Conservation (phyloP, 2,113 vertebrate genomes). For the Clarias batrachus region DNA sequence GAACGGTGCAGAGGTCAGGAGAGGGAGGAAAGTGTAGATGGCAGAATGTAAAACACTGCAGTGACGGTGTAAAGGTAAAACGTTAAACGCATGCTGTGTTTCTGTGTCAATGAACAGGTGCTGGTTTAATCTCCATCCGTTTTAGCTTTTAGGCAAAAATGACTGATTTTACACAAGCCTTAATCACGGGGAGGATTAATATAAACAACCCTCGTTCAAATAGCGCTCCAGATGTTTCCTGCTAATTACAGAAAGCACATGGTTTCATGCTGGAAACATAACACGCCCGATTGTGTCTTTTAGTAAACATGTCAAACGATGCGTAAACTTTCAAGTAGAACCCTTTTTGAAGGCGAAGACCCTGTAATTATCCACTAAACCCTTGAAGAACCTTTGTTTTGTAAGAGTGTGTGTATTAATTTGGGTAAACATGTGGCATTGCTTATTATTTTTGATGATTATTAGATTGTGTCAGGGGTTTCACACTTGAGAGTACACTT, state of each 20-base stretch:
- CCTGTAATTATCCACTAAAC: background rate
- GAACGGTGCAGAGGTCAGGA: conserved; percentile 5
- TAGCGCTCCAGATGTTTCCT: background rate
- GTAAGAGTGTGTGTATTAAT: background rate
- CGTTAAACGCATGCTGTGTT: background rate
- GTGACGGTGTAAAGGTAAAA: background rate
- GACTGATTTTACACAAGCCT: conserved; percentile 1
- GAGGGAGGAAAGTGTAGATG: background rate
- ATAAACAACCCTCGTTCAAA: background rate
- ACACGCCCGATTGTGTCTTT: background rate
- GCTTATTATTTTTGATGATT: background rate
- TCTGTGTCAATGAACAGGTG: background rate
- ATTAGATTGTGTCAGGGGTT: background rate
- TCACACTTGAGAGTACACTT: background rate
- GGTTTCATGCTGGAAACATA: background rate
- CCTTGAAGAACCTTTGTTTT: background rate
- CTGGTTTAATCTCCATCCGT: background rate
- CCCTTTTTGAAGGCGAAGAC: background rate
- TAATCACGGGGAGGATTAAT: background rate
- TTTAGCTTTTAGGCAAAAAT: background rate
- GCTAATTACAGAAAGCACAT: background rate
- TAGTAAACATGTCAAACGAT: background rate
- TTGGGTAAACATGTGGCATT: background rate
- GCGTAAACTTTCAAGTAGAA: background rate
- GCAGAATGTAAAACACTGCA: background rate